These are phyloP conservation scores for Leucophenga maculata DNA, from an alignment of 2,888 invertebrate species.

Conservation along the genomic window DNA sequence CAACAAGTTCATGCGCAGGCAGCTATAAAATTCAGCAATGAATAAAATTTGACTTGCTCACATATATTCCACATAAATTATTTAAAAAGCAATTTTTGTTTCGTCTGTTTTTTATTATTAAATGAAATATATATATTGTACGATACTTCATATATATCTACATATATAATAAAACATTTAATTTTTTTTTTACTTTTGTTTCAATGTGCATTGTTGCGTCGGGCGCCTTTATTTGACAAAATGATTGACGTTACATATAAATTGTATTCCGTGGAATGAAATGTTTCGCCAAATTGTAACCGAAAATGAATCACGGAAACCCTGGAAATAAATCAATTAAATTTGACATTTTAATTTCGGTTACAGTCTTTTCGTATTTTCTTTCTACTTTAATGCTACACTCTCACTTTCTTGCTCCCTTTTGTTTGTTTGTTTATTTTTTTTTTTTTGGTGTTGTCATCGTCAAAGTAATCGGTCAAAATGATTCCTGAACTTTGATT, in stretches of 20 bases:
- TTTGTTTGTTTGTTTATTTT: neutral
- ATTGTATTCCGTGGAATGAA: neutral
- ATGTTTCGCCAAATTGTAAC: slow-evolving; percentile 5
- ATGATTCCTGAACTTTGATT: neutral
- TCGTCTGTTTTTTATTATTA: neutral
- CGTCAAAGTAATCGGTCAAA: neutral
- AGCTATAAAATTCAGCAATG: neutral
- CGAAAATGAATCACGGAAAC: slow-evolving; percentile 18
- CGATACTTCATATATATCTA: too few species aligned
- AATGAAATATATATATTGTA: too few species aligned
- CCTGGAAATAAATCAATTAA: slow-evolving; percentile 54
- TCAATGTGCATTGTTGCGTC: neutral
- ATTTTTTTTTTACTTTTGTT: neutral
- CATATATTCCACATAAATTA: slow-evolving; percentile 20
- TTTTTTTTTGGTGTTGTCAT: neutral
- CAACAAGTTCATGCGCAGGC: slow-evolving; percentile 1
- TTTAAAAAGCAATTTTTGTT: slow-evolving; percentile 22
- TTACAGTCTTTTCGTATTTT: neutral
- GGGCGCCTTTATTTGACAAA: slow-evolving; percentile 21
- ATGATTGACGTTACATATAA: slow-evolving; percentile 24
- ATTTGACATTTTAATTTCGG: slow-evolving; percentile 53
- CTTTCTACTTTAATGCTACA: neutral
- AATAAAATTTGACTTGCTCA: neutral
- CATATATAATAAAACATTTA: neutral
- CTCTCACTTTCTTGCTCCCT: neutral